Percentiles rank a stretch among this genome's conserved stretches.
These are phyloP conservation scores for Eucera pruinosa DNA, from an alignment of 2,888 invertebrate genomes.

Conservation along the genomic window DNA sequence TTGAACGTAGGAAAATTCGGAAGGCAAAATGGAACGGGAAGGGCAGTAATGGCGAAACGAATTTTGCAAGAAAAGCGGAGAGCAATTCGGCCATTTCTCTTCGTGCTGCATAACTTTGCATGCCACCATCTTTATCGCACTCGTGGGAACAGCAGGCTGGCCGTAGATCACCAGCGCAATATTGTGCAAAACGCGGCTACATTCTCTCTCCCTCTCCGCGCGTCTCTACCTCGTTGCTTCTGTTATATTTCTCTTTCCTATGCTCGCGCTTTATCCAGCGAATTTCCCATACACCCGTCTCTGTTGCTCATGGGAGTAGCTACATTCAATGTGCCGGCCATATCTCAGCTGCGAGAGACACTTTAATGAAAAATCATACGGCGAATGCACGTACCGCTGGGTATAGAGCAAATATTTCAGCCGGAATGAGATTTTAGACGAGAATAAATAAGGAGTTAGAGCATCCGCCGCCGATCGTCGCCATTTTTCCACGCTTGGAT, in stretches of 20 bases:
- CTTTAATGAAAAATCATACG: conserved; percentile 84
- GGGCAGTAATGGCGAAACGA: conserved; percentile 55
- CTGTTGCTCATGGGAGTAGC: conserved; percentile 74
- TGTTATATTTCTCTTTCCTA: conserved; percentile 45
- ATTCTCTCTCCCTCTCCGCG: conserved; percentile 56
- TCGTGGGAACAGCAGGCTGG: conserved; percentile 78
- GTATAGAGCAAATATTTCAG: conserved; percentile 78
- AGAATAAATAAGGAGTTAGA: conserved; percentile 79
- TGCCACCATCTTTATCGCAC: conserved; percentile 80
- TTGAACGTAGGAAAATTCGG: too few species aligned
- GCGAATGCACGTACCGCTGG: conserved; percentile 77
- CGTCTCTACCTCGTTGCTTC: conserved; percentile 16
- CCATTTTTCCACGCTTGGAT: conserved; percentile 16
- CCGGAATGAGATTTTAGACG: conserved; percentile 82
- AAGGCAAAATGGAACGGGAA: neutral
- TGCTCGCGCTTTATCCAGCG: conserved; percentile 44
- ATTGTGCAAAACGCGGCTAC: conserved; percentile 76
- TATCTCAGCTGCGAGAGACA: conserved; percentile 82
- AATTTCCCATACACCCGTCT: conserved; percentile 46
- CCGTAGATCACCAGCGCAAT: conserved; percentile 79
- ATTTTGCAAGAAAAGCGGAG: conserved; percentile 60
- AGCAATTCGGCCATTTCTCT: conserved; percentile 70
- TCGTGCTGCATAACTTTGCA: conserved; percentile 70
- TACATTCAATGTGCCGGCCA: conserved; percentile 83
- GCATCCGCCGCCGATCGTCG: conserved; percentile 42